Base-by-base conservation (phyloP, 2,113 vertebrate species). In the Mobula birostris region DNA sequence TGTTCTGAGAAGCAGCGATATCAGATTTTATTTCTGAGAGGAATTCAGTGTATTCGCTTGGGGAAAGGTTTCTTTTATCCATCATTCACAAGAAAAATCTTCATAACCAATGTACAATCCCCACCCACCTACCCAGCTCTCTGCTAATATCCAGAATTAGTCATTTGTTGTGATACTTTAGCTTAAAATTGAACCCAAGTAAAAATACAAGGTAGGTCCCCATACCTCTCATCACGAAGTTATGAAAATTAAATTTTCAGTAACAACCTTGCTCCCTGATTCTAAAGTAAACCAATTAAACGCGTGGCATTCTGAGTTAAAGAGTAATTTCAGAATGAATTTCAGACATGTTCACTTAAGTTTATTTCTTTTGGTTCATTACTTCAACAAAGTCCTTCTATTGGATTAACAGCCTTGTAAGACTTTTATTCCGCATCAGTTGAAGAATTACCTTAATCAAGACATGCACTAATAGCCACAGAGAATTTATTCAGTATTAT, bases 261-360 rank as follows among this genome's bases (percentile, higher is more conserved):
- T 63, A 79, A 36, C 77, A 79, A 79, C 1, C 77, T 4, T 90
- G 7, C n/a, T 68, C 61, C 61, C 29, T 32, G 85, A 68, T 90
- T 66, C n/a, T 27, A 90, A 90, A 68, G 61, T n/a, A 90, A 32
- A 66, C 85, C 32, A n/a, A 68, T 90, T 90, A 90, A 90, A 90
- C 32, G 5, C 15, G 85, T 90, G 85, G 63, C 5, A 32, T 90
- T 48, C 11, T 61, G 56, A 68, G 27, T 63, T 63, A 88, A 63
- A 63, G 76, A 63, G n/a, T 90, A 90, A 90, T 32, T 90, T 11
- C 85, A 32, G 32, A 90, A 21, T 36, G 61, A 8, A 66, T n/a
- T 90, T 90, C 85, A 90, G 63, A 90, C 17, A 68, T 90, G 58
- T 63, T 63, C 83, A 61, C 24, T 88, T 63, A 27, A 61, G 24